phyloP scores from a whole-genome alignment of 2,797 vertebrate genomes.

The Eulemur rubriventer region DNA sequence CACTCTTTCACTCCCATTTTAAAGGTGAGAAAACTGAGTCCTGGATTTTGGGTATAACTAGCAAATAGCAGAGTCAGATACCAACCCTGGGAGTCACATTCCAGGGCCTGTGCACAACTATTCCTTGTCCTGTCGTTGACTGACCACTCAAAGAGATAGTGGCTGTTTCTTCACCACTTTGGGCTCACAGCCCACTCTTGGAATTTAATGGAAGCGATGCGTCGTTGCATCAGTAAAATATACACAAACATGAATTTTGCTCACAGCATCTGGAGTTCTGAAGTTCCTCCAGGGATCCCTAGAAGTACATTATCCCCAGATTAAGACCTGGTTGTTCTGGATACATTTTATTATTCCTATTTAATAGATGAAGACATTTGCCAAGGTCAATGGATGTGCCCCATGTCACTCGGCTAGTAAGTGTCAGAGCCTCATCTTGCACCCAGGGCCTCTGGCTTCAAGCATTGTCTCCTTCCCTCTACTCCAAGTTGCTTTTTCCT shows the following conservation, averaged over 20 bases:
- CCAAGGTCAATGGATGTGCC: neutral
- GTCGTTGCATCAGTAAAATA: neutral
- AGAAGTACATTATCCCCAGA: neutral
- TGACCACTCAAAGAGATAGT: neutral
- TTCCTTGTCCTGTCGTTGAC: neutral
- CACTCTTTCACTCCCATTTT: neutral
- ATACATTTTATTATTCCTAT: neutral
- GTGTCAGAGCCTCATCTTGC: neutral
- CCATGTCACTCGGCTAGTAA: neutral
- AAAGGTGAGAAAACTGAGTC: neutral
- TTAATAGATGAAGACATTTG: neutral
- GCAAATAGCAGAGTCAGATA: neutral
- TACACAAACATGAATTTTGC: neutral
- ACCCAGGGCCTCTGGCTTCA: neutral
- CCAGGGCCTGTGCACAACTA: neutral
- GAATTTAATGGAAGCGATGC: neutral
- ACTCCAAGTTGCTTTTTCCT: neutral
- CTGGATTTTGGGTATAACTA: neutral
- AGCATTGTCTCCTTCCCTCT: neutral
- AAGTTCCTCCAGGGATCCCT: neutral
- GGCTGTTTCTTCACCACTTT: neutral
- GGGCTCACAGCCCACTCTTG: neutral
- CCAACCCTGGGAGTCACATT: neutral
- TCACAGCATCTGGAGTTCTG: neutral
- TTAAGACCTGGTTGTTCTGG: neutral